These are phyloP conservation scores for Nothobranchius kuhntae DNA, from an alignment of 2,113 vertebrate species.

Conservation along the genomic window DNA sequence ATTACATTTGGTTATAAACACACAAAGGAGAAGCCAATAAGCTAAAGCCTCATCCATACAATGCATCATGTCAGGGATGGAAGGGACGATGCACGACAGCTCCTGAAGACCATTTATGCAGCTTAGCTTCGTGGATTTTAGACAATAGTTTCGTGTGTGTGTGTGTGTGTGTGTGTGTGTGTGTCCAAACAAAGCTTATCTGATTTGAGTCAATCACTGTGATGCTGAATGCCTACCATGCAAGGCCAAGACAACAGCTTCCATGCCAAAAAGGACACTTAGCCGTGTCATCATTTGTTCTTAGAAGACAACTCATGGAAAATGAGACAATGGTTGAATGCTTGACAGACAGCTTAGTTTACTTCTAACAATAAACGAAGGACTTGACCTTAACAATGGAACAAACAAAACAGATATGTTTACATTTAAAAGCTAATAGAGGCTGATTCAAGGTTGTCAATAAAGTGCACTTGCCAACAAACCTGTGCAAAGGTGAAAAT, in stretches of 20 bases:
- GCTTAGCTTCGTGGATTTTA: conserved; percentile 38
- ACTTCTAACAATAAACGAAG: not conserved
- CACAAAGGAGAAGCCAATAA: conserved; percentile 52
- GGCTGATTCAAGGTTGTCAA: conserved; percentile 51
- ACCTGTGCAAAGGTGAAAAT: conserved; percentile 61
- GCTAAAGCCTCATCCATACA: conserved; percentile 38
- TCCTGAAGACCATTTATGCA: conserved; percentile 53
- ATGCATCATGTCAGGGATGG: conserved; percentile 1
- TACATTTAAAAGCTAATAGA: conserved; percentile 43
- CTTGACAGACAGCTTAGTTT: conserved; percentile 29
- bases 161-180: conserved; percentile 15
- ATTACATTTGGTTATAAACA: conserved; percentile 42
- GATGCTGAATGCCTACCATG: conserved; percentile 62
- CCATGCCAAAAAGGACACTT: conserved; percentile 48
- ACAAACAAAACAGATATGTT: conserved; percentile 7
- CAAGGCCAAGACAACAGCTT: conserved; percentile 25
- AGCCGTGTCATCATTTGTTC: conserved; percentile 36
- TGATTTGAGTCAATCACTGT: conserved; percentile 71
- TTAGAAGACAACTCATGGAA: conserved; percentile 39
- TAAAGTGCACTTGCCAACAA: conserved; percentile 67
- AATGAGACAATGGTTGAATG: conserved; percentile 28
- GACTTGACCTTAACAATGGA: conserved; percentile 20
- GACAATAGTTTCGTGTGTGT: not conserved
- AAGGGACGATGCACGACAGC: conserved; percentile 49
- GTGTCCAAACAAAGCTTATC: conserved; percentile 52